Evolutionary conservation across 2,888 invertebrate species (phyloP).

Genomic region (Andricus curvator): DNA sequence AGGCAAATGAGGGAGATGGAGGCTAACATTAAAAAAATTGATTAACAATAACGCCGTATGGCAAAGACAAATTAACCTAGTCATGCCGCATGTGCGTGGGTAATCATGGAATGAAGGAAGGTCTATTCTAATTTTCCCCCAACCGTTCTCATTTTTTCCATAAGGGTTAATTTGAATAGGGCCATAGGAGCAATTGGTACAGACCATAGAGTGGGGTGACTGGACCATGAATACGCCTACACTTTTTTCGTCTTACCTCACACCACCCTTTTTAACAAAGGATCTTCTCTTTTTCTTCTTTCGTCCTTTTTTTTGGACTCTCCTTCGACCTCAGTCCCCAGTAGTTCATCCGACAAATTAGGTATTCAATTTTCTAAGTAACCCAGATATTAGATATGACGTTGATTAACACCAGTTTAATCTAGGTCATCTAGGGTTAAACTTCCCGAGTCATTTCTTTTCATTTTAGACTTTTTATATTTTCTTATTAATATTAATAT

Average conservation of each 20-base stretch:
- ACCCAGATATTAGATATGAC: slow-evolving; percentile 54
- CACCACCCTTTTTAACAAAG: slow-evolving; percentile 26
- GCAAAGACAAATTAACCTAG: slow-evolving; percentile 70
- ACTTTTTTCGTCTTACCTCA: slow-evolving; percentile 50
- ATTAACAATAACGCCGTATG: slow-evolving; percentile 59
- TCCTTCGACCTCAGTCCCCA: slow-evolving; percentile 41
- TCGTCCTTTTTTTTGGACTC: slow-evolving; percentile 47
- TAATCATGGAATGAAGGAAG: slow-evolving; percentile 58
- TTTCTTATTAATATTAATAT: not conserved
- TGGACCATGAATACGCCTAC: slow-evolving; percentile 69
- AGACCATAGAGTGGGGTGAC: slow-evolving; percentile 47
- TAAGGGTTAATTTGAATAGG: slow-evolving; percentile 77
- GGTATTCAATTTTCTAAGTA: slow-evolving; percentile 55
- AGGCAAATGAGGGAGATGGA: slow-evolving; percentile 33
- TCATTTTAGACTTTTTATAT: slow-evolving; percentile 48
- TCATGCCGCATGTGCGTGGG: slow-evolving; percentile 73
- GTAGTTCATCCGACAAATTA: slow-evolving; percentile 55
- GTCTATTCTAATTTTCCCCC: slow-evolving; percentile 72
- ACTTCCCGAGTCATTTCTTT: slow-evolving; percentile 51
- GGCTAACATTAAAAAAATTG: slow-evolving; percentile 35
- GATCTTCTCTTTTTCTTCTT: slow-evolving; percentile 44
- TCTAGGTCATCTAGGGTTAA: slow-evolving; percentile 35
- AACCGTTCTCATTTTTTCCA: slow-evolving; percentile 70
- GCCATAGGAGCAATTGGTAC: slow-evolving; percentile 61
- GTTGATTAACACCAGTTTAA: slow-evolving; percentile 46